Base-by-base conservation (phyloP, 2,888 invertebrate genomes). In the Mesorhabditis sp. region DNA sequence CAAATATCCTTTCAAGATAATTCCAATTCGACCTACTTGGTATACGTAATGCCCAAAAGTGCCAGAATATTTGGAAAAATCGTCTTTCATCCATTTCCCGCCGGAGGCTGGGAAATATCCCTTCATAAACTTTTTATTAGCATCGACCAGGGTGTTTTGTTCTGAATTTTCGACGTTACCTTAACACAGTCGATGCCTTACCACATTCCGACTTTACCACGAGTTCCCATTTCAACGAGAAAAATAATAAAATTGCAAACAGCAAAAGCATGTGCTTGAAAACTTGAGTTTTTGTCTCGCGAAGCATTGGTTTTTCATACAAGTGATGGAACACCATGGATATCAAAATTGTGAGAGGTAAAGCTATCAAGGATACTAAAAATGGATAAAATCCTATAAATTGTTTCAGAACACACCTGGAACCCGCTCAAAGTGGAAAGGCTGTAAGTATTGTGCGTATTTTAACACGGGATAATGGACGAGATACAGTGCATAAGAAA, bases 401-500 rank as follows among this genome's bases (percentile, higher is more conserved):
- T n/a, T n/a, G n/a, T n/a, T n/a, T n/a, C n/a, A n/a, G n/a, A n/a
- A n/a, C n/a, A n/a, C n/a, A n/a, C 28, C 28, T 28, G 28, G 28
- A 28, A 28, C 28, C 28, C 28, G 28, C 28, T 28, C 28, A 28
- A 28, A 28, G 28, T 28, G 28, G 2, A 28, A 28, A 28, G 28
- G 28, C 28, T 28, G 28, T 28, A 28, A 2, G 28, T 28, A 28
- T 28, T 28, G 28, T 28, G n/a, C n/a, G n/a, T 13, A 50, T 13
- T n/a, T 10, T 13, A 50, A 2, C n/a, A 50, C 58, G 10, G 58
- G 58, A 50, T 13, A 50, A 2, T 50, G 58, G n/a, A 50, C 58
- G 10, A 50, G n/a, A 50, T 50, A 50, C n/a, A 50, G n/a, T 50
- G 58, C 58, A 50, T 50, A 50, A n/a, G 58, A 50, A n/a, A 50